Evolutionary conservation across 1,140 invertebrate genomes (phyloP), one percentile per base, ranked within the genome.

Genomic region (Sinonovacula constricta): DNA sequence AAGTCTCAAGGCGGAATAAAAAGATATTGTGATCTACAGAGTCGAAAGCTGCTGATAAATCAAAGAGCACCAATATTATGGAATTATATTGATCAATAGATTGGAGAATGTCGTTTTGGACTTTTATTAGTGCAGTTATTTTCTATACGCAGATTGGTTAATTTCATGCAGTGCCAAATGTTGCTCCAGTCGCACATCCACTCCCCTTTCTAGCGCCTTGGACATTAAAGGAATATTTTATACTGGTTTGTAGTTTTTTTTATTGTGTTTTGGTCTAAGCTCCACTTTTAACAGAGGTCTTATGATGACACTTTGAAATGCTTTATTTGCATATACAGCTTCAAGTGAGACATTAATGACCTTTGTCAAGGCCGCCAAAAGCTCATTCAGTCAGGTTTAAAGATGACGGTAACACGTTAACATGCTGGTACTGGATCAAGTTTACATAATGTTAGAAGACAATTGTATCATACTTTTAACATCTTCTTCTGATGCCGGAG

Each of bases 371-470:
- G 45, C 10, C n/a, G 70, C 39, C 53, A 62, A 30, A 3, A 63
- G 70, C 22, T 74, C 70, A 49, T 74, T 45, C 15, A 74, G 2
- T 24, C 57, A 74, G 31, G 14, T 30, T 51, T 74, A 63, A 22
- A 74, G 31, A 2, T 63, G 59, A 57, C n/a, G n/a, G n/a, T n/a
- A n/a, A n/a, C n/a, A n/a, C n/a, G n/a, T n/a, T n/a, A n/a, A n/a
- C 66, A 74, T 51, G 70, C 63, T 63, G 59, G 57, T 30, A 74
- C 3, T 18, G 57, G 70, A 51, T 74, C 70, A n/a, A 74, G 24
- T 53, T 74, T 59, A 53, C 70, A 62, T 1, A 59, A 74, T 63
- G 34, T 60, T 63, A 63, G 57, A 26, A 30, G 70, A 74, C 33
- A 26, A 24, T 12, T 24, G 36, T 5, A 67, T 67, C 5, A 49